Base-by-base conservation (phyloP, 2,113 vertebrate species). In the Gorilla gorilla region DNA sequence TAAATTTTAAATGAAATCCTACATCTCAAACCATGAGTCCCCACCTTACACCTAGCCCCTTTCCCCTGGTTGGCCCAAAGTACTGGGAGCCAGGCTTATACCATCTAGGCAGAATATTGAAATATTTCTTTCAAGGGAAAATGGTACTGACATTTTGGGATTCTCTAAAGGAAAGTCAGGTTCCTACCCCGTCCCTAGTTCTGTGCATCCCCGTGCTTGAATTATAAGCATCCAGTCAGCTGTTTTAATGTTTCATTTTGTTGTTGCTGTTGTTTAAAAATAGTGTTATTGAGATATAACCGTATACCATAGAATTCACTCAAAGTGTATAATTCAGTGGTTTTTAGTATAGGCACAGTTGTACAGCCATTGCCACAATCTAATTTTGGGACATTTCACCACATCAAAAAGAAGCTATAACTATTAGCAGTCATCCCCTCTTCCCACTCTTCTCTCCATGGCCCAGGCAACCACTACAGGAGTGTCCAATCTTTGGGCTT, bases 251-350 rank as follows among this genome's bases (percentile, higher is more conserved):
- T 88, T 89, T 93, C 17, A 38, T 84, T 72, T 89, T 94, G 55
- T 94, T 73, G 10, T 92, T 89, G 57, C 35, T 80, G 8, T 93
- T 90, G 61, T 38, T 87, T 92, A 92, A 73, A 96, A 92, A 27
- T 88, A 83, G 13, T 43, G n/a, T 50, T 84, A 55, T 52, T 89
- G 66, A 92, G n/a, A 59, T 81, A 40, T 14, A 92, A 89, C 64
- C 91, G 61, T 7, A 52, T 64, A 32, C 27, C 66, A 38, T 61
- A 86, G 94, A 94, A 76, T 48, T 79, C 64, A 92, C 45, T 72
- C 70, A 17, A 79, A 93, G 43, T 38, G 1, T 61, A 57, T 64
- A 79, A n/a, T 70, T 89, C 20, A 66, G 12, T 81, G 23, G 10
- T 66, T 87, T 93, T 96, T 73, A 57, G 27, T 61, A 27, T 50